Conservation (phyloP, 2,113 vertebrate genomes). For the Todiramphus saurophagus region DNA sequence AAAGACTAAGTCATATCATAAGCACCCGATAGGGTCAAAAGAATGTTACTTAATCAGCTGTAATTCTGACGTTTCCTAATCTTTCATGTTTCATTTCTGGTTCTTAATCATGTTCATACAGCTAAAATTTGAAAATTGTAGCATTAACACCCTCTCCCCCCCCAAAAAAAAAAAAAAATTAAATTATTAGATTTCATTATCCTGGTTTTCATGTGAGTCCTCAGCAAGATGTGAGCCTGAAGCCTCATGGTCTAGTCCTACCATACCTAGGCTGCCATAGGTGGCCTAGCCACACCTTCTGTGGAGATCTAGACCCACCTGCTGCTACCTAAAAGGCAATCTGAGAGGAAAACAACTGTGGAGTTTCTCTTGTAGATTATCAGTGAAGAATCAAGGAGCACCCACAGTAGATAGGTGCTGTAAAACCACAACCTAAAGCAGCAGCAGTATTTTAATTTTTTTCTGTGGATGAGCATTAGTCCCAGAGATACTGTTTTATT, state of each 20-base stretch:
- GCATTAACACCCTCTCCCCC: neutral
- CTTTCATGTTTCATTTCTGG: neutral
- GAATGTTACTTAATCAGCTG: neutral
- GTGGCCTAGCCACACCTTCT: neutral
- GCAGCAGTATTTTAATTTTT: too few relatives aligned
- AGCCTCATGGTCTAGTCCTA: neutral
- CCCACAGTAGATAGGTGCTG: neutral
- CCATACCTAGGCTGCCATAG: neutral
- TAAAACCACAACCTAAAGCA: neutral
- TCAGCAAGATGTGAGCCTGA: neutral
- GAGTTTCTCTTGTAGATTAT: neutral
- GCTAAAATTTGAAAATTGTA: neutral
- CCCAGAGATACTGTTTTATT: neutral
- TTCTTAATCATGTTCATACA: neutral
- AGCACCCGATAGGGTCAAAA: neutral
- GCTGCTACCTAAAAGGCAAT: neutral
- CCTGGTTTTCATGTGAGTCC: rapidly evolving
- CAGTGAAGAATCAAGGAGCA: neutral
- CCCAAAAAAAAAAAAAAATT: neutral
- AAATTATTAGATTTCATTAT: neutral
- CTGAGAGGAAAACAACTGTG: neutral
- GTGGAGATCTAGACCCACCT: neutral
- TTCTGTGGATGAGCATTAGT: neutral
- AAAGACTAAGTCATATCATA: conserved; percentile 8
- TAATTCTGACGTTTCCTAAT: conserved; percentile 1